Evolutionary conservation across 2,888 invertebrate genomes (phyloP).

Genomic region (Pycnomerus fuliginosus): DNA sequence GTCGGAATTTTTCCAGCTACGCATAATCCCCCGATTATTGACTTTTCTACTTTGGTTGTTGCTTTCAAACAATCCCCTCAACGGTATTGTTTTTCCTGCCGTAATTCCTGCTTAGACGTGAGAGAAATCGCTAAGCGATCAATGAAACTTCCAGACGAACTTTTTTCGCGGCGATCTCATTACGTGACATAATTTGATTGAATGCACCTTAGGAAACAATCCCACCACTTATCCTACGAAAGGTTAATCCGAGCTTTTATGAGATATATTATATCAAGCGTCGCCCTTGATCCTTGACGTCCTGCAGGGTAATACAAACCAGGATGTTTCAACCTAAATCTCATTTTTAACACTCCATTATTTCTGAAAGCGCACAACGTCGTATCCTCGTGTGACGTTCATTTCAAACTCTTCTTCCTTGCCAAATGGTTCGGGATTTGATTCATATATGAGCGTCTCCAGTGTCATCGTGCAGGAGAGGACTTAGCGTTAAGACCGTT

Average conservation of each 20-base stretch:
- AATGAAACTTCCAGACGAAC: conserved; percentile 10
- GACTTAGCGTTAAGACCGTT: too few relatives aligned
- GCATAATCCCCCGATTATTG: conserved; percentile 20
- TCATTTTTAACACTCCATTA: conserved; percentile 21
- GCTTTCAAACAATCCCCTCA: conserved; percentile 14
- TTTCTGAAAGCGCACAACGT: conserved; percentile 10
- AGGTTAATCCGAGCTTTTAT: not conserved
- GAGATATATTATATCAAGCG: not conserved
- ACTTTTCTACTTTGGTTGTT: conserved; percentile 22
- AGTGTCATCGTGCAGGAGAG: too few relatives aligned
- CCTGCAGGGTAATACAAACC: too few relatives aligned
- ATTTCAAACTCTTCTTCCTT: conserved; percentile 9
- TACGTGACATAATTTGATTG: conserved; percentile 17
- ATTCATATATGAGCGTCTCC: too few relatives aligned
- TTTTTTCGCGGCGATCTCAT: conserved; percentile 17
- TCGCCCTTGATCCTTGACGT: conserved; percentile 9
- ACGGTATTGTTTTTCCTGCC: conserved; percentile 22
- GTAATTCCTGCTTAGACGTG: conserved; percentile 23
- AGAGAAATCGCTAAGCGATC: conserved; percentile 23
- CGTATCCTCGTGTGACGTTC: conserved; percentile 7
- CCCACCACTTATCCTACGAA: not conserved
- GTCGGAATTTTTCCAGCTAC: conserved; percentile 7
- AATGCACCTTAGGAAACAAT: not conserved
- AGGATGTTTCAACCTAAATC: conserved; percentile 16
- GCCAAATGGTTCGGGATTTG: conserved; percentile 6